Base-by-base conservation (phyloP, 2,113 vertebrate species). In the Dicentrarchus labrax region DNA sequence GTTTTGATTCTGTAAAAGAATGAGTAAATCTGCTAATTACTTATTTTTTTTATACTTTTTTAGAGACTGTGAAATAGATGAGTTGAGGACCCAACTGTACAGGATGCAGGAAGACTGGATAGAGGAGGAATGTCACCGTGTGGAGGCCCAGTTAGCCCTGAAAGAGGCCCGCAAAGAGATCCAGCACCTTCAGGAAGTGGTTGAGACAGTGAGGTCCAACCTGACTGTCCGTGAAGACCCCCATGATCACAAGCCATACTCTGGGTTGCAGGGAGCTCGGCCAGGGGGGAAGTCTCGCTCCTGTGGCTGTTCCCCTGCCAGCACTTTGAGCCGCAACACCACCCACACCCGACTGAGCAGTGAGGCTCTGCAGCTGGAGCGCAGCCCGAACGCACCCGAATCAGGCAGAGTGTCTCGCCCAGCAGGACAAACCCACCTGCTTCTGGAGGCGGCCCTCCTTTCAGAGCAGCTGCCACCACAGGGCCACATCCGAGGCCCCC, bases 61-160 rank as follows among this genome's bases (percentile, higher is more conserved):
- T 94, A 99, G 98, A 91, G 98, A 98, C 80, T 95, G 94, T 0
- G 97, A 99, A 95, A 97, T 99, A 0, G 98, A 98, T 15, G 98
- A 97, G 85, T 91, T 99, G 84, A 96, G 97, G 90, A 95, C 90
- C 0, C 98, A 98, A 90, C 95, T 99, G 78, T 97, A 96, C 0
- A 93, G 97, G 90, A 99, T 99, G 98, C 98, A 99, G 87, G 98
- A 99, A 79, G 98, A 99, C 92, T 99, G 98, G 98, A 97, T 99
- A 1, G 97, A 99, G 90, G 98, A 99, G 92, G 98, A 99, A 59
- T 99, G 98, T 53, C 98, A 99, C 83, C 97, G 98, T 0, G 96
- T 99, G 83, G 98, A 99, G 83, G 98, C 98, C 21, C 98, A 99
- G 95, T 93, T 99, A 83, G 98, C 98, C 0, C 93, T 99, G 15